Percentiles rank a stretch among this genome's conserved stretches.
Evolutionary conservation across 1,140 invertebrate species (phyloP).

Genomic region (Magallana ariakensis): DNA sequence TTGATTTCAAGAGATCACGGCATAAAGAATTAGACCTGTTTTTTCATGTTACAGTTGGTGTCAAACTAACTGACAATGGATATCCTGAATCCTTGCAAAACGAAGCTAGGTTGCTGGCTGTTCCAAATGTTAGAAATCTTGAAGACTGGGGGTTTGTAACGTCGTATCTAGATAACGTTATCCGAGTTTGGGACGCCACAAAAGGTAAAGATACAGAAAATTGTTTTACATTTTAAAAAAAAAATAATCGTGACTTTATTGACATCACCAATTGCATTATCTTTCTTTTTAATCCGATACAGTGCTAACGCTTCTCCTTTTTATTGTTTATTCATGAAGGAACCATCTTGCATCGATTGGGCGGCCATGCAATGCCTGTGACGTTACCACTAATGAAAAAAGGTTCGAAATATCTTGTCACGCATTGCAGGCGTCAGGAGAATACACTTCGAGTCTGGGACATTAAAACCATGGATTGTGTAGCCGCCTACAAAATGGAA

Average conservation of each 20-base stretch:
- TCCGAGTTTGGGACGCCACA: conserved; percentile 40
- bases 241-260: too few species aligned
- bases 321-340: neutral
- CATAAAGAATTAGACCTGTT: too few species aligned
- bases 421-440: conserved; percentile 14
- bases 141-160: conserved; percentile 40
- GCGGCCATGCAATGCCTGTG: conserved; percentile 6
- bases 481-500: conserved; percentile 30
- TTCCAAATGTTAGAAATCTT: conserved; percentile 9
- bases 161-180: conserved; percentile 30
- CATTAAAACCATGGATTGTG: conserved; percentile 40
- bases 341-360: conserved; percentile 12
- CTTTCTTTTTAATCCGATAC: too few species aligned
- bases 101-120: neutral
- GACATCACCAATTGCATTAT: too few species aligned
- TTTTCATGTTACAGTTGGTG: neutral
- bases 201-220: neutral
- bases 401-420: conserved; percentile 25
- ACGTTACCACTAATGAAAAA: neutral
- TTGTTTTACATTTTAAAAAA: too few species aligned
- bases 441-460: conserved; percentile 46
- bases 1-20: too few species aligned
- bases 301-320: too few species aligned
- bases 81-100: neutral
- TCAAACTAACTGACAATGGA: neutral